Percentiles rank a stretch among this genome's conserved stretches.
Evolutionary conservation across 1,140 invertebrate species (phyloP).

Genomic region (Drosophila watanabei): DNA sequence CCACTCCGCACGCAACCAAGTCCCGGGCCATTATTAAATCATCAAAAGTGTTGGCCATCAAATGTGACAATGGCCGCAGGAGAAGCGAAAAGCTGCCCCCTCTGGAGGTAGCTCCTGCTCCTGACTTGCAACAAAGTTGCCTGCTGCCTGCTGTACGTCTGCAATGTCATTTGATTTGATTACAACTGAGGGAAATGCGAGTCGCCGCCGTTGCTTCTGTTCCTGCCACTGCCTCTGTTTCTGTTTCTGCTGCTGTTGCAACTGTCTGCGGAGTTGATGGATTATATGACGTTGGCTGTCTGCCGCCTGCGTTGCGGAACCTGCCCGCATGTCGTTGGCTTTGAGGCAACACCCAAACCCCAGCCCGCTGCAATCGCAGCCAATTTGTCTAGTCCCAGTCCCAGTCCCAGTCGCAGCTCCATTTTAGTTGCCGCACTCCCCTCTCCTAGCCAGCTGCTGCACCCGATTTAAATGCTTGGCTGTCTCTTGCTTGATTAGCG

Average conservation of each 20-base stretch:
- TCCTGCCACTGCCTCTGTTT: constrained; percentile 4
- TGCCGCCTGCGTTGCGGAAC: constrained; percentile 14
- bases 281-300: constrained; percentile 71
- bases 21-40: constrained; percentile 64
- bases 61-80: constrained; percentile 69
- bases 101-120: constrained; percentile 13
- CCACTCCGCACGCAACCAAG: not conserved
- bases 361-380: constrained; percentile 57
- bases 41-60: constrained; percentile 79
- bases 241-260: constrained; percentile 45
- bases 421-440: not conserved
- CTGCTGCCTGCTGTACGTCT: constrained; percentile 44
- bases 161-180: constrained; percentile 80
- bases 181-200: constrained; percentile 63
- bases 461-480: constrained; percentile 61
- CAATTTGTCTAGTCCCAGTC: constrained; percentile 66
- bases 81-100: not conserved
- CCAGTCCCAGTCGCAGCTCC: constrained; percentile 11
- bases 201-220: constrained; percentile 23
- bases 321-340: constrained; percentile 65
- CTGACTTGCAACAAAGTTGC: constrained; percentile 46
- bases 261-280: constrained; percentile 74
- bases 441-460: constrained; percentile 1
- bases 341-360: constrained; percentile 36
- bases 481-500: constrained; percentile 79